phyloP scores from a whole-genome alignment of 2,113 vertebrate genomes.

The Microcebus griseorufus region DNA sequence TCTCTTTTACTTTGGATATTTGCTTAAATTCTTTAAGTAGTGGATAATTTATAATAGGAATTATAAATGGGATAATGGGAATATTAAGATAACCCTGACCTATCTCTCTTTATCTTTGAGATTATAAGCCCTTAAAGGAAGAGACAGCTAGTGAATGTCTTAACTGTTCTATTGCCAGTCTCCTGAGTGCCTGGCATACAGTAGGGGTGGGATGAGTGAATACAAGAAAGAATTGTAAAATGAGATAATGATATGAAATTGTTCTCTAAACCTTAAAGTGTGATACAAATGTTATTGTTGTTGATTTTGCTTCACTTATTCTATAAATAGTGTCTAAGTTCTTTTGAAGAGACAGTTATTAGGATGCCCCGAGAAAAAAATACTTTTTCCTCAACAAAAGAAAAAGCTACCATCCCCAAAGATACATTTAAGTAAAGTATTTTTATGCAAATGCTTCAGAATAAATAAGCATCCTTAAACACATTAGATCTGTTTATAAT shows the following conservation, averaged over 20 bases:
- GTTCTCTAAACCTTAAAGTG: background rate
- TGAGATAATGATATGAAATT: background rate
- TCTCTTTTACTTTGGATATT: background rate
- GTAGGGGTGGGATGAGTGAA: background rate
- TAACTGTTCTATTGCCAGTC: background rate
- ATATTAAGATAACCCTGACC: background rate
- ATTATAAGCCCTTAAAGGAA: background rate
- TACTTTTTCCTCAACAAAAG: constrained; percentile 4
- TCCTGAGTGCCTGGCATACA: background rate
- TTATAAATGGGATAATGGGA: background rate
- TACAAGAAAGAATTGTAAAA: background rate
- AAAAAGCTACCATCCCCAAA: background rate
- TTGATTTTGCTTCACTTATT: background rate
- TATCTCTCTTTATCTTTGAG: background rate
- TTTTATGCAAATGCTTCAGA: constrained; percentile 3
- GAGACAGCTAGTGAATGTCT: background rate
- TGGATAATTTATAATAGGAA: background rate
- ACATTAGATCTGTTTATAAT: background rate
- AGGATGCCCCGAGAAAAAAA: background rate
- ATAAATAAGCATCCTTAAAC: background rate
- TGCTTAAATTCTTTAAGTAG: background rate
- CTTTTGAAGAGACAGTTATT: background rate
- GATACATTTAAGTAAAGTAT: background rate
- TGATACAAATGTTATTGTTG: background rate
- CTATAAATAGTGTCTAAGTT: background rate